phyloP scores from a whole-genome alignment of 1,140 invertebrate genomes.

The Brachystomella parvula region DNA sequence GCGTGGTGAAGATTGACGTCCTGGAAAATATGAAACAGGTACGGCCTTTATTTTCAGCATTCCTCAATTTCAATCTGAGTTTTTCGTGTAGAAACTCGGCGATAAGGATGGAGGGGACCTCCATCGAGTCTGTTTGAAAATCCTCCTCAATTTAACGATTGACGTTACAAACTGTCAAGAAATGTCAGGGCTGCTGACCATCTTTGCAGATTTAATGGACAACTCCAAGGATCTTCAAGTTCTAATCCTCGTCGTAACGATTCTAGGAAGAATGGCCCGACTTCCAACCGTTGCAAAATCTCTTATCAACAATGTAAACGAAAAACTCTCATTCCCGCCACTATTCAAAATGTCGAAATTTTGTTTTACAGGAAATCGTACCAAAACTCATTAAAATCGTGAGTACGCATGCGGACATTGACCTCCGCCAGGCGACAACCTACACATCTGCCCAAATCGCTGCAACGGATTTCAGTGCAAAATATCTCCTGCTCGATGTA shows the following conservation, averaged over 20 bases:
- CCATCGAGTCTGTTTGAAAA: slow-evolving; percentile 21
- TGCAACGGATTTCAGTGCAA: slow-evolving; percentile 4
- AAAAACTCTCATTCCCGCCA: background rate
- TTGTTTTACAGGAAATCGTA: slow-evolving; percentile 12
- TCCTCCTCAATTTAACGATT: slow-evolving; percentile 13
- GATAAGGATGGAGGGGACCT: slow-evolving; percentile 20
- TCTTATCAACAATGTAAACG: slow-evolving; percentile 19
- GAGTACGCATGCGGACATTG: slow-evolving; percentile 18
- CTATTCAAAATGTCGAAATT: background rate
- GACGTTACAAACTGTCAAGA: slow-evolving; percentile 5
- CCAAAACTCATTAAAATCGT: slow-evolving; percentile 15
- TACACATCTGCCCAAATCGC: slow-evolving; percentile 19
- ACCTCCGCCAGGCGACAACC: slow-evolving; percentile 17
- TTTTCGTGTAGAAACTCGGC: slow-evolving; percentile 10
- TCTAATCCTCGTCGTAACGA: slow-evolving; percentile 1
- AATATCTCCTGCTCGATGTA: slow-evolving; percentile 14
- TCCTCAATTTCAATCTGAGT: background rate
- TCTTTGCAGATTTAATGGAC: slow-evolving; percentile 8
- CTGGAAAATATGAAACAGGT: slow-evolving; percentile 21
- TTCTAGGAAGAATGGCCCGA: slow-evolving; percentile 20
- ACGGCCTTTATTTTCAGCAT: background rate
- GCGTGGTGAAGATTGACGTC: slow-evolving; percentile 17
- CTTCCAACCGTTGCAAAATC: background rate
- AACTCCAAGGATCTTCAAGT: slow-evolving; percentile 17
- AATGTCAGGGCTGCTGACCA: slow-evolving; percentile 1